Evolutionary conservation across 2,797 vertebrate genomes (phyloP), one percentile per base, ranked within the genome.

Genomic region (Micrastur ruficollis): DNA sequence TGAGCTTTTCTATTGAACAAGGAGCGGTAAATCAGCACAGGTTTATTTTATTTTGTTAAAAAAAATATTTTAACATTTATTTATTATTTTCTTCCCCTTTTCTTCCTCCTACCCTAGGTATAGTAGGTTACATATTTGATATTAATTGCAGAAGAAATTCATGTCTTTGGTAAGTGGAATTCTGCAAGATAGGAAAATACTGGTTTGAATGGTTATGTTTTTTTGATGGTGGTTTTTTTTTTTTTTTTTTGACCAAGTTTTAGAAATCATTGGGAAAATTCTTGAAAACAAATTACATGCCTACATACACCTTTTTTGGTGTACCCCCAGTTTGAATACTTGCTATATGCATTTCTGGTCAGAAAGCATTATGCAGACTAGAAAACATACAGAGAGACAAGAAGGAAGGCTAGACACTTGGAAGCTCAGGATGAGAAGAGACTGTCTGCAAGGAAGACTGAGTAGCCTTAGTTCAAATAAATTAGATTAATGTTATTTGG

Each of bases 211-310:
- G 4, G 20, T 13, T 81, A 38, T 46, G 7, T 27, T 56, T 19
- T 11, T 2, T 32, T 31, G n/a, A n/a, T n/a, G n/a, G n/a, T n/a
- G n/a, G n/a, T 23, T 25, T 19, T 19, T 5, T 4, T 2, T 8
- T 1, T 5, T 8, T 8, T 31, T 26, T 59, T 76, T 71, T 6
- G 12, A 27, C 19, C 25, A 52, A 65, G 29, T 75, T 90, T 44
- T 92, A 56, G 22, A 72, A 87, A 73, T 40, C 14, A 14, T 18
- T 65, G 19, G 22, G 40, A 76, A 89, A 90, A 79, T 47, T 71
- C 38, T 4, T 67, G 40, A 19, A 80, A 79, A 56, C 3, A 29
- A 73, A 31, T 88, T 1, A 8, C 8, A 8, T 80, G 11, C 14
- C 32, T 83, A 66, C 8, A 5, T 59, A 62, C 72, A 65, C 7